Percentiles rank a stretch among this genome's conserved stretches.
Evolutionary conservation across 2,797 vertebrate species (phyloP).

Genomic region (Phrynocephalus vlangalii): DNA sequence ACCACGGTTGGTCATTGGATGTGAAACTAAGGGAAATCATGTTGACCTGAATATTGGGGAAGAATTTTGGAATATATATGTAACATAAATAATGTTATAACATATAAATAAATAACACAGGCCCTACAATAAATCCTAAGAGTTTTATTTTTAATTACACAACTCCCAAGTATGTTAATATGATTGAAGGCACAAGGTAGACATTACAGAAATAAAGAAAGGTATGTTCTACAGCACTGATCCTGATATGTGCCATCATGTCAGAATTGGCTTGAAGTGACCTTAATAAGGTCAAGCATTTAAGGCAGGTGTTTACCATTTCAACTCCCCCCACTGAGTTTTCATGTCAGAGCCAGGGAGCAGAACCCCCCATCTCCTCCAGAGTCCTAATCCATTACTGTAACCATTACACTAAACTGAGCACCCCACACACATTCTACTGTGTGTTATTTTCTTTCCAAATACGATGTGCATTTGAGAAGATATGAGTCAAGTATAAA

Average conservation of each 20-base stretch:
- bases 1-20: too few species aligned
- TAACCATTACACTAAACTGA: not conserved
- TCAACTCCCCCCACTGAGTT: too few species aligned
- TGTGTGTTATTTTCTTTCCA: not conserved
- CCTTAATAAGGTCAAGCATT: too few species aligned
- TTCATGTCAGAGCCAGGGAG: too few species aligned
- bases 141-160: not conserved
- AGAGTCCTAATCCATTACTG: too few species aligned
- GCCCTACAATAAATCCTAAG: not conserved
- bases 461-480: constrained; percentile 34
- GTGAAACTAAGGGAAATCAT: too few species aligned
- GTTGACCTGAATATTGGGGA: too few species aligned
- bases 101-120: not conserved
- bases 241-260: too few species aligned
- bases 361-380: too few species aligned
- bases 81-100: not conserved
- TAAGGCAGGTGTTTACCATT: too few species aligned
- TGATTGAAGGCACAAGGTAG: not conserved
- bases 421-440: not conserved
- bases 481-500: constrained; percentile 39
- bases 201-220: constrained; percentile 1
- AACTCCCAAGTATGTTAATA: not conserved
- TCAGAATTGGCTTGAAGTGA: too few species aligned
- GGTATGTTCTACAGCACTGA: not conserved
- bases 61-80: not conserved